Conservation (phyloP, 2,113 vertebrate genomes). For the Ictidomys tridecemlineatus region DNA sequence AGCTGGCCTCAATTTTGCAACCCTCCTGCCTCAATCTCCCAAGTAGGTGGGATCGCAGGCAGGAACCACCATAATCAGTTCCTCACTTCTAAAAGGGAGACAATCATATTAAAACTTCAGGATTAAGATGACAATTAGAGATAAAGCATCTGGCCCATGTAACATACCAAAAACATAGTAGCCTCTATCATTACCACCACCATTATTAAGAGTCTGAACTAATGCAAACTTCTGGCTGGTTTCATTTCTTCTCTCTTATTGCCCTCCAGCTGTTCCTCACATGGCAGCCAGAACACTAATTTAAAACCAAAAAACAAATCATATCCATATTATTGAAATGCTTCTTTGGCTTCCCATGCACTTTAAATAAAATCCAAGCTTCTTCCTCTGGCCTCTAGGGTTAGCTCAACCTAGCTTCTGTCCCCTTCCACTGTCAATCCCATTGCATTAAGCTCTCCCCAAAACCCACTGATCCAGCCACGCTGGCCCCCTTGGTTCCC, state of each 20-base stretch:
- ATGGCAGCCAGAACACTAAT: not conserved
- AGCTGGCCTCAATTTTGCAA: not conserved
- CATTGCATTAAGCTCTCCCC: not conserved
- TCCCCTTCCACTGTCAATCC: not conserved
- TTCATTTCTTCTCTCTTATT: constrained; percentile 2
- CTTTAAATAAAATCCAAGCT: constrained; percentile 16
- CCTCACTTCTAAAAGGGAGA: constrained; percentile 20
- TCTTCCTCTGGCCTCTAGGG: not conserved
- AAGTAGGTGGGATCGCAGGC: not conserved
- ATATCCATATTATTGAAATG: constrained; percentile 9
- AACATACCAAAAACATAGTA: not conserved
- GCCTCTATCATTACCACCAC: not conserved
- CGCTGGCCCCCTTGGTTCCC: not conserved
- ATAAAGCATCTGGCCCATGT: not conserved
- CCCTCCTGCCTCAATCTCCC: not conserved
- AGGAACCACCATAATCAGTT: not conserved
- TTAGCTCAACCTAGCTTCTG: not conserved
- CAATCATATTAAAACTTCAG: constrained; percentile 12
- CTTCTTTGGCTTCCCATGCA: not conserved
- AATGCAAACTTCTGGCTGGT: not conserved
- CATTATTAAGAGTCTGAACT: not conserved
- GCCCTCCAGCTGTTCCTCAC: not conserved
- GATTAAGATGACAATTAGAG: not conserved
- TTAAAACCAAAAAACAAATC: not conserved
- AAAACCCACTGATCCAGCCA: not conserved